Evolutionary conservation across 2,797 vertebrate genomes (phyloP), one percentile per base, ranked within the genome.

Genomic region (Acanthurus lineatus): DNA sequence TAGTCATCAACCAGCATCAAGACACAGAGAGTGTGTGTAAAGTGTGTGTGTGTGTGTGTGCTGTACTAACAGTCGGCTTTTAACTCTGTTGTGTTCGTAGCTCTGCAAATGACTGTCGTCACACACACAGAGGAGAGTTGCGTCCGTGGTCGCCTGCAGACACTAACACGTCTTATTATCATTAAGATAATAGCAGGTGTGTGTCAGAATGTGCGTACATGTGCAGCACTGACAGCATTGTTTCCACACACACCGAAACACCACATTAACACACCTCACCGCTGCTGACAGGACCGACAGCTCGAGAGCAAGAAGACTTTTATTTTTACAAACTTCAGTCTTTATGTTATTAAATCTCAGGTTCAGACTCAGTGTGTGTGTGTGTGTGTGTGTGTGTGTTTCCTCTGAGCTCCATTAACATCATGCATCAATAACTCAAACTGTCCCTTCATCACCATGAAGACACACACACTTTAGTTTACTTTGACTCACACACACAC

Each of bases 371-470:
- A 12, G 73, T 54, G 60, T 70, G 73, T 71, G 44, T 66, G 51
- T 59, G 47, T 49, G 38, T 22, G 61, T 28, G 44, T 48, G 58
- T 63, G 59, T 14, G 61, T 67, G 60, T 57, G 59, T 2, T 96
- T 97, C 74, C 98, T 97, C 96, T 28, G 28, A 28, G 28, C 28
- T 28, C 28, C 28, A 28, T 4, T 28, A 28, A 28, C n/a, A n/a
- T n/a, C 28, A 28, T 28, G 28, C 28, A 28, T 28, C 28, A 28
- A 28, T 28, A 4, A 28, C 2, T 4, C 28, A 28, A 28, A 28
- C 28, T 28, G 28, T 28, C n/a, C 28, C 28, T 28, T 28, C 28
- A 28, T 28, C 28, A 28, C 4, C 28, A 28, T 28, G 28, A 28
- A 28, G 28, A 28, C 28, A 28, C 28, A 28, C 28, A 28, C 28